phyloP scores from a whole-genome alignment of 2,113 vertebrate genomes.

The Hystrix brachyura region DNA sequence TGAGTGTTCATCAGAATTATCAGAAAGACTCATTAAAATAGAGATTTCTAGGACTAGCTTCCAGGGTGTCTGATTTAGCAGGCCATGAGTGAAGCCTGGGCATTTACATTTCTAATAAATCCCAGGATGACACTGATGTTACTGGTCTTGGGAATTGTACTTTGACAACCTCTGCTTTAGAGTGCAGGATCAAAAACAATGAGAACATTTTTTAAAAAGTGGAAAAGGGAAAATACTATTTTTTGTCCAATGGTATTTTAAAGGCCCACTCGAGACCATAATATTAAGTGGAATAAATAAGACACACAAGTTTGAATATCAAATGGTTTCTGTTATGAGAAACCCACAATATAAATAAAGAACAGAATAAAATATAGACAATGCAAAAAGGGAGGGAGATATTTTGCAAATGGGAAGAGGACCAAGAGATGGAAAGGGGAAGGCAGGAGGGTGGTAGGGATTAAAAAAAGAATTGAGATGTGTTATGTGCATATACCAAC shows the following conservation, averaged over 20 bases:
- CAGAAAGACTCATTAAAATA: neutral
- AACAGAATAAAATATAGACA: neutral
- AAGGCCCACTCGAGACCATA: neutral
- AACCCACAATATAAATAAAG: neutral
- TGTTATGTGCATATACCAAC: neutral
- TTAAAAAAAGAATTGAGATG: neutral
- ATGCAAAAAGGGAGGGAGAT: neutral
- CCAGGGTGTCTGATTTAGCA: conserved; percentile 6
- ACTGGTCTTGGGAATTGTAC: neutral
- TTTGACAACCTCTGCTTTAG: conserved; percentile 12
- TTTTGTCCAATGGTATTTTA: neutral
- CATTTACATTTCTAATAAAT: conserved; percentile 39
- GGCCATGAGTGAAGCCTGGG: neutral
- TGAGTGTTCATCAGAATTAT: conserved; percentile 36
- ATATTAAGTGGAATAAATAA: neutral
- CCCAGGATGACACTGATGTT: neutral
- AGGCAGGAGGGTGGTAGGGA: neutral
- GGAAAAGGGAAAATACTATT: neutral
- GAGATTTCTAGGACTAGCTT: neutral
- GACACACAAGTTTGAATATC: neutral
- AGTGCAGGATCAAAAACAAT: neutral
- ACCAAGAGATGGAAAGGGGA: neutral
- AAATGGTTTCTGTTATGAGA: neutral
- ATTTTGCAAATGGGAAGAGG: neutral
- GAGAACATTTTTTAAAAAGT: neutral